A percentile compares a stretch with the other conserved stretches of the same genome.
phyloP scores from a whole-genome alignment of 2,888 invertebrate genomes.

The Pyrocoelia pectoralis region DNA sequence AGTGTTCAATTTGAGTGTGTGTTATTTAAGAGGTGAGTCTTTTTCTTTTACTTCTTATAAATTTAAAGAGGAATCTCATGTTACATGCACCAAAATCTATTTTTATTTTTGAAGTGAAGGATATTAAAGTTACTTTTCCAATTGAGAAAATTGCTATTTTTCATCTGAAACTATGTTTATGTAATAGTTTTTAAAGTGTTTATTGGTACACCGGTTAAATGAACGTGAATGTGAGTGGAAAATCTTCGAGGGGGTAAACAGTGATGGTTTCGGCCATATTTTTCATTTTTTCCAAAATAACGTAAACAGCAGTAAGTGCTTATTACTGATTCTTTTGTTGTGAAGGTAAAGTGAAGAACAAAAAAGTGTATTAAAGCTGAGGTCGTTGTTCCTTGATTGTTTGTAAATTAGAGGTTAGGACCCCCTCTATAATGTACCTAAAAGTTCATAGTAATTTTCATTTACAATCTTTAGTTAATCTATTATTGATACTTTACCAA shows the following conservation, averaged over 20 bases:
- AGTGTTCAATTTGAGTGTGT: neutral
- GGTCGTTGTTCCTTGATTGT: conserved; percentile 29
- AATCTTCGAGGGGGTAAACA: conserved; percentile 14
- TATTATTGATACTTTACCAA: neutral
- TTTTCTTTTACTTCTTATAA: neutral
- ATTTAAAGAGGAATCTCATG: neutral
- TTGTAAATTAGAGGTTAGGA: conserved; percentile 28
- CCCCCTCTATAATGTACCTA: neutral
- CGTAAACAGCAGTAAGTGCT: neutral
- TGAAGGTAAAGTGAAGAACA: neutral
- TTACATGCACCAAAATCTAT: neutral
- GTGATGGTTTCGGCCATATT: conserved; percentile 24
- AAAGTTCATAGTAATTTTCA: conserved; percentile 7
- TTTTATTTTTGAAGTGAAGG: conserved; percentile 5
- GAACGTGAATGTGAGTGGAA: neutral
- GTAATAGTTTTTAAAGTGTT: neutral
- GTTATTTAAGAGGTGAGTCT: neutral
- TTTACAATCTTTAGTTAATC: neutral
- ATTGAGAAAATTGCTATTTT: neutral
- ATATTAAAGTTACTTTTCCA: neutral
- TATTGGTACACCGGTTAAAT: neutral
- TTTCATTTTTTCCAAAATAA: conserved; percentile 12
- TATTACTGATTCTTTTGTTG: neutral
- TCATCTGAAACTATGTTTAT: neutral
- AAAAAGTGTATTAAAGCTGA: neutral